Evolutionary conservation across 2,888 invertebrate species (phyloP).

Genomic region (Linnaemya tessellans): DNA sequence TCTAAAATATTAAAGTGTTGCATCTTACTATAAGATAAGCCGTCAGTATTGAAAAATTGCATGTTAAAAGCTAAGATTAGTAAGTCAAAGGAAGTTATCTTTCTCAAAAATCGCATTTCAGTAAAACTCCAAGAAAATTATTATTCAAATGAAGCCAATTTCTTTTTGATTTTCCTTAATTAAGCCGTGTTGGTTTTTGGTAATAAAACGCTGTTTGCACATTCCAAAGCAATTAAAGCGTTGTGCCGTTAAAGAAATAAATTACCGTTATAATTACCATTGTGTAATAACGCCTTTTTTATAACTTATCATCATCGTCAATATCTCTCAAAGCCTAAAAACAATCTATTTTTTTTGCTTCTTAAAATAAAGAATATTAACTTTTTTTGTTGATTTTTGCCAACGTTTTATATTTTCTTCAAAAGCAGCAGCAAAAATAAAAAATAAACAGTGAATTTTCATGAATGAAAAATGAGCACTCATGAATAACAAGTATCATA

Average conservation of each 20-base stretch:
- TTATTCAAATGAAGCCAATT: neutral
- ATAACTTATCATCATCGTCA: slow-evolving; percentile 1
- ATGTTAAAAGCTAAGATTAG: no score
- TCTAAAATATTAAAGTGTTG: no score
- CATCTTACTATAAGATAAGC: no score
- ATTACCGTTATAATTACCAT: slow-evolving; percentile 21
- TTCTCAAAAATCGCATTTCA: no score
- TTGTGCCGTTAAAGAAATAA: neutral
- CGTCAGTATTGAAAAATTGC: no score
- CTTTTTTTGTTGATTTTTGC: slow-evolving; percentile 31
- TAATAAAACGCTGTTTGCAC: neutral
- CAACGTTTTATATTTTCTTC: slow-evolving; percentile 36
- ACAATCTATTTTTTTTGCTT: slow-evolving; percentile 17
- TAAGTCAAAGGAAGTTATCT: no score
- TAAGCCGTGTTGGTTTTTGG: neutral
- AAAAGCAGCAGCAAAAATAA: slow-evolving; percentile 11
- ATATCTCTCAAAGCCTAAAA: slow-evolving; percentile 26
- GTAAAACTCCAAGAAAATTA: neutral
- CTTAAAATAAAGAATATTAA: neutral
- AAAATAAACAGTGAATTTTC: slow-evolving; percentile 39
- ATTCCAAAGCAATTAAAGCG: neutral
- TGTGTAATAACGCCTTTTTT: slow-evolving; percentile 23
- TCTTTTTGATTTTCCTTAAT: neutral
- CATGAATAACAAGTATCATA: slow-evolving; percentile 51
- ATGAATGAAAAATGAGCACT: slow-evolving; percentile 66